Evolutionary conservation across 2,888 invertebrate species (phyloP), one percentile per base, ranked within the genome.

Genomic region (Horisme vitalbata): DNA sequence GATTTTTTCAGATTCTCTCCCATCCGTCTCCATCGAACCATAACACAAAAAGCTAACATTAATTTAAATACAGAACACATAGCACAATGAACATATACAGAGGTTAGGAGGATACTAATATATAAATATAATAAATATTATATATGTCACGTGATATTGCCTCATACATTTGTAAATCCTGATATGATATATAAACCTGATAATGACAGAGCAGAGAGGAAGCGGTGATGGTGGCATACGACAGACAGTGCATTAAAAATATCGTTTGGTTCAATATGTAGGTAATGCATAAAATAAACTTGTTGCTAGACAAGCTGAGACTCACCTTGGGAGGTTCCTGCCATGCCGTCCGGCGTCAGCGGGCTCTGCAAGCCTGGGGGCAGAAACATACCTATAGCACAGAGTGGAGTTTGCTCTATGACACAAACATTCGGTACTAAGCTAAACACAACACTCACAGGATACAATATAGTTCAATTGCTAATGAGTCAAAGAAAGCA

Each of bases 281-380:
- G 74, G 84, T 86, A 84, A 87, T 88, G 88, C 88, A 85, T 86
- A 84, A 87, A 84, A 78, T 83, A 84, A 86, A 80, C 76, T 87
- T 83, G 84, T 87, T 85, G 77, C 79, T 82, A 82, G 63, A 81
- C 80, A 89, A 88, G 89, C 87, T 63, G 73, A 52, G 65, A 91
- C 94, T 94, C 93, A 95, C 95, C 95, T 95, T 95, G 95, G 70
- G 95, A 95, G 73, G 95, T 95, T 77, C 95, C 94, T 66, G 95
- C 95, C 78, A 95, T 90, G 81, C 94, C 94, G 83, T 95, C 95
- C 50, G 92, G 90, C 57, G 90, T 83, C 76, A 93, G 85, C 52
- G 91, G 91, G 74, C 91, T 92, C 71, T 79, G 82, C 71, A 93
- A 87, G 83, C 92, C 93, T 93, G 91, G 61, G 83, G 84, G 71